Base-by-base conservation (phyloP, 2,113 vertebrate species). In the Falcunculus frontatus region DNA sequence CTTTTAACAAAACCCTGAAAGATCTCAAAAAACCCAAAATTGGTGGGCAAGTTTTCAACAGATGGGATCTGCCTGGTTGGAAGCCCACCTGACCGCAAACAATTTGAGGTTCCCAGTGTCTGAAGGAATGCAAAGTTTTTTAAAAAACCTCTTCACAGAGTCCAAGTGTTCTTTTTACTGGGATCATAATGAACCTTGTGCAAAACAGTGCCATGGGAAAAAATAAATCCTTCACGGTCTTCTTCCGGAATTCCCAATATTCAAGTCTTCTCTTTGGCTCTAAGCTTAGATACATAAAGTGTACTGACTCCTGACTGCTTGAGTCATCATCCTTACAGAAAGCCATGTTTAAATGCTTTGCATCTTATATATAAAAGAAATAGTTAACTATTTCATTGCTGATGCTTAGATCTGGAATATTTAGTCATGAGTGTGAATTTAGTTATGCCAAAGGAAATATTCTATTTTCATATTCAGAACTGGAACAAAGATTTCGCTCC, bases 11-110 rank as follows among this genome's bases (percentile, higher is more conserved):
- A 93, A 80, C 35, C 11, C 42, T 35, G 18, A 5, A 33, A 56
- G 12, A 59, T 55, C 22, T 59, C 25, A 67, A 47, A 72, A 59
- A 23, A 1, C 0, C 3, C 17, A 7, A 59, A 76, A 67, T 0
- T 7, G 9, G 69, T 16, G 11, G 21, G 12, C 25, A 70, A 10
- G 23, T 56, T 60, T 78, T 47, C 30, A 78, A 72, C 16, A 55
- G 13, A 18, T 5, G 4, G 10, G 23, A 78, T 47, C 16, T 84
- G 41, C 30, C 20, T 57, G 46, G n/a, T 1, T 74, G 46, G 46
- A 67, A 78, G 22, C 13, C 16, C 25, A 16, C 15, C 15, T 44
- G 13, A 32, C 37, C 25, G n/a, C 65, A 79, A 37, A 56, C 8
- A 44, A 42, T 17, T 42, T 67, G 65, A 85, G 11, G 32, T 37